A percentile compares a stretch with the other conserved stretches of the same genome.
phyloP scores from a whole-genome alignment of 2,888 invertebrate species.

The Callosobruchus maculatus region DNA sequence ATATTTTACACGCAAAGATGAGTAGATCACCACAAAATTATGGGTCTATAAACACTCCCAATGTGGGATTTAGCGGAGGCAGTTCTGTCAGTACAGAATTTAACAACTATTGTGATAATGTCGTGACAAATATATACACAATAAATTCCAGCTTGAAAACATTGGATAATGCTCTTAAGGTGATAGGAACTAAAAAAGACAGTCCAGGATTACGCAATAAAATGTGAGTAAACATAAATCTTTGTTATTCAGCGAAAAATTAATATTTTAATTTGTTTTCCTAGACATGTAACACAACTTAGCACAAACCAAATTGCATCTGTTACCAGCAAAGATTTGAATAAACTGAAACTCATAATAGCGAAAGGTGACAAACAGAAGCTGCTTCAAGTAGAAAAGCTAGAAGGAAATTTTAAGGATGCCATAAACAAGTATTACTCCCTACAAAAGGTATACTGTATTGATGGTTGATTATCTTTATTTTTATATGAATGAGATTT shows the following conservation, averaged over 20 bases:
- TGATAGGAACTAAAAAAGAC: slow-evolving; percentile 73
- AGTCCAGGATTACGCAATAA: slow-evolving; percentile 64
- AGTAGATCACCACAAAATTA: slow-evolving; percentile 38
- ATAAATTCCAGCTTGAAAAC: slow-evolving; percentile 71
- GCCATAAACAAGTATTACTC: slow-evolving; percentile 66
- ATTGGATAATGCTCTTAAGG: slow-evolving; percentile 70
- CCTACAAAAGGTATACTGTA: slow-evolving; percentile 68
- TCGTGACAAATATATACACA: slow-evolving; percentile 75
- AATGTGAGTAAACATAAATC: slow-evolving; percentile 51
- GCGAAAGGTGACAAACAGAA: slow-evolving; percentile 73
- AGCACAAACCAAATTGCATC: slow-evolving; percentile 72
- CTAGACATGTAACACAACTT: slow-evolving; percentile 69
- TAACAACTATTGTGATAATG: slow-evolving; percentile 74
- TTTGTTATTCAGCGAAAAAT: not conserved
- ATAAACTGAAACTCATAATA: slow-evolving; percentile 66
- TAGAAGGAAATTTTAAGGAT: slow-evolving; percentile 79
- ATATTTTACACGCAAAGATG: slow-evolving; percentile 21
- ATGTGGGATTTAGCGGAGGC: slow-evolving; percentile 66
- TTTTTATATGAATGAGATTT: slow-evolving; percentile 9
- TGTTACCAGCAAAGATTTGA: slow-evolving; percentile 69
- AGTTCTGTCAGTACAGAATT: slow-evolving; percentile 72
- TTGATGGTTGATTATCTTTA: not conserved
- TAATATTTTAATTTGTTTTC: slow-evolving; percentile 24
- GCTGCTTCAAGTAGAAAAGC: slow-evolving; percentile 77
- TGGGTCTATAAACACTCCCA: slow-evolving; percentile 52